A percentile compares a stretch with the other conserved stretches of the same genome.
phyloP scores from a whole-genome alignment of 2,113 vertebrate species.

The Cyanoderma ruficeps region DNA sequence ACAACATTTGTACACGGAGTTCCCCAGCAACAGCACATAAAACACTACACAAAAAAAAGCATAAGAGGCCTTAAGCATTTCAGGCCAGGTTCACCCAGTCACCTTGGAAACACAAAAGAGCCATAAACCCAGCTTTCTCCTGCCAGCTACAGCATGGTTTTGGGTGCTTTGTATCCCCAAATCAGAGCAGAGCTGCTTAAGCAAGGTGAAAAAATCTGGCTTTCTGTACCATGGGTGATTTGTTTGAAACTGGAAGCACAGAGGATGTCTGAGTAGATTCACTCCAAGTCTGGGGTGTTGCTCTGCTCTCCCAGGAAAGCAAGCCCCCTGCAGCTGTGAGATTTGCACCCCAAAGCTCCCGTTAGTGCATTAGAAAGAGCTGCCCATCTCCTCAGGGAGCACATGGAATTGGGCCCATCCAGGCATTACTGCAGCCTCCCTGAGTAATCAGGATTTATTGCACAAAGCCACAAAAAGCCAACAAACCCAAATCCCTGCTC shows the following conservation, averaged over 20 bases:
- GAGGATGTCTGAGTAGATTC: background rate
- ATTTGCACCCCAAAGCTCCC: background rate
- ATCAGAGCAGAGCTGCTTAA: background rate
- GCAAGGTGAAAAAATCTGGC: background rate
- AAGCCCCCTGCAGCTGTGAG: background rate
- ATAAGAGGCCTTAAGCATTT: background rate
- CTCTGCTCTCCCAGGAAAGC: background rate
- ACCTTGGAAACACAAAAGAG: background rate
- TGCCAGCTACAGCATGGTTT: background rate
- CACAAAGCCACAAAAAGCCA: slow-evolving; percentile 2
- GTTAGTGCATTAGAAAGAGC: background rate
- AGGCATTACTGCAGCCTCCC: accelerated
- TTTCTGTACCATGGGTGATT: background rate
- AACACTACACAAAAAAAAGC: background rate
- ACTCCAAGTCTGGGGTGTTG: background rate
- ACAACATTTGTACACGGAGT: background rate
- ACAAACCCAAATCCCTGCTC: background rate
- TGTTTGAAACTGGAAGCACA: background rate
- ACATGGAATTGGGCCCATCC: background rate
- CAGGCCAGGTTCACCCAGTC: background rate
- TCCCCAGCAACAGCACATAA: background rate
- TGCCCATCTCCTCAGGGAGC: background rate
- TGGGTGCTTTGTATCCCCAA: background rate
- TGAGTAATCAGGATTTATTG: background rate
- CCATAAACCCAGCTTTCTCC: background rate